phyloP scores from a whole-genome alignment of 35 echinoderm and acorn worm species.

The Apostichopus parvimensis region DNA sequence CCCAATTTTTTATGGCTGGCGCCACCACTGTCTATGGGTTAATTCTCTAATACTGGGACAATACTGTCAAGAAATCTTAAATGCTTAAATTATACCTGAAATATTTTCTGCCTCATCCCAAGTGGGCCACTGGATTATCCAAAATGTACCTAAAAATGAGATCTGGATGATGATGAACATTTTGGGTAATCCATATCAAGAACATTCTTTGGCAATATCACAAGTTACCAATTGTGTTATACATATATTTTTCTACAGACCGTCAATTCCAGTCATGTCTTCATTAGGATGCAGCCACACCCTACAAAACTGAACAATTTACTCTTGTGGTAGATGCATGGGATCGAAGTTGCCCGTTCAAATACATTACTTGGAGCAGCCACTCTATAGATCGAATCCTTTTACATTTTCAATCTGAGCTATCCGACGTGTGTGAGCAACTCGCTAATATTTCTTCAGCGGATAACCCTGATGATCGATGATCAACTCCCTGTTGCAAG shows the following conservation, averaged over 20 bases:
- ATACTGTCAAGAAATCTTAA: no score
- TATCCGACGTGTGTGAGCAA: neutral
- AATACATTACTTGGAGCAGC: conserved; percentile 7
- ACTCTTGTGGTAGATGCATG: neutral
- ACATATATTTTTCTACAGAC: neutral
- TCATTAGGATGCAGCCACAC: neutral
- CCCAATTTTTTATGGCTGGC: no score
- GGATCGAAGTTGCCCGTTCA: neutral
- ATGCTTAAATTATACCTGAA: no score
- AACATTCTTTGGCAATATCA: no score
- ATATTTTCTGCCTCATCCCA: no score
- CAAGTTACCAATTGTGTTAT: no score
- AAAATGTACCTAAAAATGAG: no score
- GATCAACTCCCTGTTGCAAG: neutral
- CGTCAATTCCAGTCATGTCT: neutral
- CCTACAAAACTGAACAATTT: neutral
- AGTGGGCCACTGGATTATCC: no score
- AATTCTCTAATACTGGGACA: no score
- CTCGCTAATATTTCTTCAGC: neutral
- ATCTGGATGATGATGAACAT: no score
- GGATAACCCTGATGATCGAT: neutral
- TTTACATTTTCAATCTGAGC: neutral
- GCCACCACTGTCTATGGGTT: no score
- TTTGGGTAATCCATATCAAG: no score
- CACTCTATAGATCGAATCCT: neutral